Percentiles rank a stretch among this genome's conserved stretches.
These are phyloP conservation scores for Hylia prasina DNA, from an alignment of 2,113 vertebrate genomes.

Conservation along the genomic window DNA sequence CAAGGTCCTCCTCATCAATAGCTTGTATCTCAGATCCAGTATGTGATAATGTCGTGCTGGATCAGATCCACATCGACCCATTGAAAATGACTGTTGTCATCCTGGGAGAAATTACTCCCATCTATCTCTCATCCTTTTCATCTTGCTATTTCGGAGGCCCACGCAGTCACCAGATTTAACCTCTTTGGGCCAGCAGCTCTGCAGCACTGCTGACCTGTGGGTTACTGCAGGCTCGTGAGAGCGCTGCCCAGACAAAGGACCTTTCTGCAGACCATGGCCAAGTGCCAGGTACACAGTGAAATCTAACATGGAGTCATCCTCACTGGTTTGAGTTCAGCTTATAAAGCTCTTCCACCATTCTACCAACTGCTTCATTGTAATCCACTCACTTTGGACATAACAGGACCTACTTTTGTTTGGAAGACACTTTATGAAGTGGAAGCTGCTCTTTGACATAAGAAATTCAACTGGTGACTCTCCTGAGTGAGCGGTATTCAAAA, in stretches of 20 bases:
- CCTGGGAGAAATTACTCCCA: background rate
- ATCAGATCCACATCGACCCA: background rate
- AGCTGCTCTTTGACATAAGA: background rate
- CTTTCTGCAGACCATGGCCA: background rate
- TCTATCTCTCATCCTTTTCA: background rate
- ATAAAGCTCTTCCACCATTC: background rate
- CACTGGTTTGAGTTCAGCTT: background rate
- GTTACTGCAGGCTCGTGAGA: background rate
- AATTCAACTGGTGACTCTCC: background rate
- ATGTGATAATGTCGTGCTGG: background rate
- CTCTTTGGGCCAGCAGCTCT: background rate
- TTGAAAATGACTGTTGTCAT: background rate
- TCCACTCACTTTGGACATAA: background rate
- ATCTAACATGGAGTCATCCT: background rate
- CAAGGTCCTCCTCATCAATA: background rate
- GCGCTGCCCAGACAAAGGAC: background rate
- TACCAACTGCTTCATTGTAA: background rate
- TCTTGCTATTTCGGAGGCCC: background rate
- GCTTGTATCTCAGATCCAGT: background rate
- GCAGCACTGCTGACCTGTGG: rapidly evolving
- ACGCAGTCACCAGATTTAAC: background rate
- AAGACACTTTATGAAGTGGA: background rate
- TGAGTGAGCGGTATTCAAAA: background rate
- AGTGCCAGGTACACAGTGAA: background rate
- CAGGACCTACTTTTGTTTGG: background rate